Evolutionary conservation across 1,140 invertebrate species (phyloP), one percentile per base, ranked within the genome.

Genomic region (Drosophila parvula): DNA sequence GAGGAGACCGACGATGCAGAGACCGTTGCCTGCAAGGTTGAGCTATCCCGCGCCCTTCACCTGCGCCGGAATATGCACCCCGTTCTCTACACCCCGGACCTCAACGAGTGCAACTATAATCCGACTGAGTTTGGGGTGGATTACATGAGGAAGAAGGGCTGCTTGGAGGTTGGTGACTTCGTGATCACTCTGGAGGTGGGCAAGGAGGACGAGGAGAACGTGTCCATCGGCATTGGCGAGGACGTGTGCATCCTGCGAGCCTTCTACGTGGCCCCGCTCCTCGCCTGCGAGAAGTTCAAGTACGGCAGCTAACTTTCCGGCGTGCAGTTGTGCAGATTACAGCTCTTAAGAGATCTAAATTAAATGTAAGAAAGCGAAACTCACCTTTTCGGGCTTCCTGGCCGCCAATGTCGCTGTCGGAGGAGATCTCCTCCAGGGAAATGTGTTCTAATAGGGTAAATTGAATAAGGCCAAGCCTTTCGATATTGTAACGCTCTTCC

Each of bases 381-480:
- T 75, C 44, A 92, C 85, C 67, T 12, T 67, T 74, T 2, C 82
- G 78, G 4, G 63, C 47, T 4, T 73, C 71, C 48, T 63, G 69
- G 14, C 81, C 86, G 8, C 77, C 90, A n/a, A 91, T 89, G 69
- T 92, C 91, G 63, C 91, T 92, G 55, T 94, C 94, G 0, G 94
- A 94, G 4, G 94, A 94, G 36, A 94, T 94, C 80, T 94, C 94
- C 61, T 94, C 94, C 68, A 94, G 82, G 0, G 94, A 94, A 51
- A 94, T 94, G n/a, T 94, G 93, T 76, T 94, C 94, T 85, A 3
- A 65, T 62, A 34, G 7, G 14, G 4, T 5, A 41, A 45, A 11
- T 10, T 7, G 4, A 12, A 6, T n/a, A 10, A 10, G 43, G 9
- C 2, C 9, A 2, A 14, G 5, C 1, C 14, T 14, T 11, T 14